Evolutionary conservation across 2,797 vertebrate genomes (phyloP), one percentile per base, ranked within the genome.

Genomic region (Phataginus tricuspis): DNA sequence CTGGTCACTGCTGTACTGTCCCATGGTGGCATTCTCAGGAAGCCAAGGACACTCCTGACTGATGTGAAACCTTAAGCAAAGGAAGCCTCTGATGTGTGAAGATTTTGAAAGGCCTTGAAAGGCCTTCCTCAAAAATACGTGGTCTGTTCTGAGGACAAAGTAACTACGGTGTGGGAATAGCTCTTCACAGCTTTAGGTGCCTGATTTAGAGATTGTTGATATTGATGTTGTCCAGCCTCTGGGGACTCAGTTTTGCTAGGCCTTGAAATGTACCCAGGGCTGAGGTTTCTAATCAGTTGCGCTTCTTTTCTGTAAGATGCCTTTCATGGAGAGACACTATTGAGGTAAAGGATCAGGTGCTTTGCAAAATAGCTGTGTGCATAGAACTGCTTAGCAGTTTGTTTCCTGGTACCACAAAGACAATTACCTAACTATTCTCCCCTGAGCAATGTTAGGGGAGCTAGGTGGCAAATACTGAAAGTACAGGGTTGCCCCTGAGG

Each of bases 391-490:
- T 80, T 94, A 97, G 95, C 15, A 74, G 64, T 95, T 80, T 96
- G 92, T 96, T 98, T 98, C 59, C 88, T 96, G 90, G 59, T 61
- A 96, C 94, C 25, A 72, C 80, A 96, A 59, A 97, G 90, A 95
- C 74, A 94, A 95, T 97, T 98, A 97, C 84, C 97, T 98, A 97
- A 98, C 92, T 82, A 14, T 27, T 97, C 18, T 95, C 87, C 72
- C 86, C 93, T 94, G 97, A 96, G 97, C 79, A 94, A 87, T 97
- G 89, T 91, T 92, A 93, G 96, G 66, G 59, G 74, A 71, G 83
- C 14, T 61, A 64, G 37, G 69, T 69, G 63, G 71, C 88, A 80
- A 97, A 69, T 49, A 71, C 84, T 42, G 93, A 91, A 57, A 97
- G 83, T 72, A 77, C 59, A 97, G 4, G 0, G 59, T 1, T 0